Conservation (phyloP, 2,888 invertebrate species). For the Caenorhabditis angaria region DNA sequence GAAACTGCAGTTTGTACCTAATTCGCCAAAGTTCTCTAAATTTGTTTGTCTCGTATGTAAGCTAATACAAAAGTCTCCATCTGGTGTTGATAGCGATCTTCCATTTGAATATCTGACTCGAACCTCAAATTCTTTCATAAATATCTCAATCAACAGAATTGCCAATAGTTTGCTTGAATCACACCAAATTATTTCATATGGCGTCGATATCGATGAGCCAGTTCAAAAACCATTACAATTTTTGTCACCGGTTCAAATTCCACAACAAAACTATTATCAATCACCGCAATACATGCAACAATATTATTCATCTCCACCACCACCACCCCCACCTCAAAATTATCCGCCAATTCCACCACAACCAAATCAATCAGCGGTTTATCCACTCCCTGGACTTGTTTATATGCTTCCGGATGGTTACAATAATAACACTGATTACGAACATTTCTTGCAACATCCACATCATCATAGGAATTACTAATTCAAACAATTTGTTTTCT, state of each 20-base stretch:
- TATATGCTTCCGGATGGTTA: slow-evolving; percentile 5
- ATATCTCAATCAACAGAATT: background rate
- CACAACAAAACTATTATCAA: background rate
- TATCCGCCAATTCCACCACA: slow-evolving; percentile 7
- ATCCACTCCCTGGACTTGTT: slow-evolving; percentile 3
- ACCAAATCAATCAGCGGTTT: slow-evolving; percentile 1
- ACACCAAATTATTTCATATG: background rate
- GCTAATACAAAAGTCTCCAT: too few species aligned
- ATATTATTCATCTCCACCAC: background rate
- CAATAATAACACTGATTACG: background rate
- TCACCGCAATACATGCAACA: slow-evolving; percentile 8
- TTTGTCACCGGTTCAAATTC: background rate
- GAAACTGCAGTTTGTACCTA: too few species aligned
- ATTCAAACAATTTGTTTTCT: too few species aligned
- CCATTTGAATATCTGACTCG: too few species aligned
- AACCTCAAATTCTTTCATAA: background rate
- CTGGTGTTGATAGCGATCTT: too few species aligned
- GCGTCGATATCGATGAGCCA: background rate
- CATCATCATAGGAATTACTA: background rate
- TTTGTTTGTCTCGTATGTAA: too few species aligned
- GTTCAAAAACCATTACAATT: background rate
- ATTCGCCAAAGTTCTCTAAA: too few species aligned
- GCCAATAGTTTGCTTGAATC: background rate
- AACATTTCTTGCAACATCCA: background rate
- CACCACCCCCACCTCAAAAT: slow-evolving; percentile 6